Base-by-base conservation (phyloP, 2,888 invertebrate species). In the Synanthedon formicaeformis region DNA sequence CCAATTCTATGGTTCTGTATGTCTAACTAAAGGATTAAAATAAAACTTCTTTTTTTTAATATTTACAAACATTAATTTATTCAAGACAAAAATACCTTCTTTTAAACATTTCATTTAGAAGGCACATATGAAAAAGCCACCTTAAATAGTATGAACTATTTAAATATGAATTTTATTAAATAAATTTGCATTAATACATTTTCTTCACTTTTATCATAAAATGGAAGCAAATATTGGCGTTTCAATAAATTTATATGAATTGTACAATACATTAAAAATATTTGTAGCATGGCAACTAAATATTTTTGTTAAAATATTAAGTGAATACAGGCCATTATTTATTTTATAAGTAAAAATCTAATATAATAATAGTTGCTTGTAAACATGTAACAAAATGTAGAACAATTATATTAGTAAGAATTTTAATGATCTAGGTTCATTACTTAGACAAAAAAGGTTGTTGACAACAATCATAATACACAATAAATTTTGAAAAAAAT, bases 31-130 rank as follows among this genome's bases (percentile, higher is more conserved):
- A 12, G 45, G 45, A 45, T 45, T 13, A 5, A 45, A 45, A 45
- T 45, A 12, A 45, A 45, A 45, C 41, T 5, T 5, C 14, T 3
- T 45, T 13, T n/a, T 45, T 45, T 64, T 68, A 75, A 81, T 85
- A 85, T 85, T 79, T 85, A 85, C 84, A 85, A 83, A 85, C 83
- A 84, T 83, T 80, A 76, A 80, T 81, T 83, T 82, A 81, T 66
- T 62, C 75, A 79, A 72, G 72, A 75, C 73, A 78, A 81, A 77
- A 78, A 82, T 82, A 85, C 82, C 80, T 80, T 83, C 82, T 81
- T 76, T 80, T 53, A 54, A 61, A 56, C 68, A 65, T 63, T 62
- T 62, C 68, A 69, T 62, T 61, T 59, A 67, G 81, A 85, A 85
- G 85, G 85, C 84, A 84, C 84, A 68, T 63, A 73, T 63, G 64